Evolutionary conservation across 92 coral and sea anemone genomes (phyloP).

Genomic region (Plumapathes pennacea): DNA sequence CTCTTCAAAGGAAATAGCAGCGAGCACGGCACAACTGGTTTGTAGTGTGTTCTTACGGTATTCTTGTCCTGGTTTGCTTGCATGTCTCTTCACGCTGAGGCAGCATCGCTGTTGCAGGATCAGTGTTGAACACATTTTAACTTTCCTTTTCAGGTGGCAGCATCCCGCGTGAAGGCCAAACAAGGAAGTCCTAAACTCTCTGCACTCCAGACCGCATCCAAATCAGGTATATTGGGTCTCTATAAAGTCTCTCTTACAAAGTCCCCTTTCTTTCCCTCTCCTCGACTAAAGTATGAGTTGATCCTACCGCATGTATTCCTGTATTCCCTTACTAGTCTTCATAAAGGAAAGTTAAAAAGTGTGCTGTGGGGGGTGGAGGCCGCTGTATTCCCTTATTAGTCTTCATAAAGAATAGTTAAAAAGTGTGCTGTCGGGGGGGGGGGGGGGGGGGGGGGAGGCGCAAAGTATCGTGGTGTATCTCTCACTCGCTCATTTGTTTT

Average conservation of each 20-base stretch:
- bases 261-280: too few relatives aligned
- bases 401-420: too few relatives aligned
- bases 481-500: neutral
- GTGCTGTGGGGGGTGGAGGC: neutral
- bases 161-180: constrained; percentile 90
- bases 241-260: too few relatives aligned
- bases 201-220: constrained; percentile 77
- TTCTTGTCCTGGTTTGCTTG: neutral
- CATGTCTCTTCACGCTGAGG: neutral
- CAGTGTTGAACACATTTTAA: neutral
- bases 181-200: constrained; percentile 72
- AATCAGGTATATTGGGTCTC: constrained; percentile 52
- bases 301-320: too few relatives aligned
- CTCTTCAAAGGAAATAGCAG: constrained; percentile 94
- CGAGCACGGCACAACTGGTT: constrained; percentile 98
- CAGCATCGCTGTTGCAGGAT: neutral
- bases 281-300: too few relatives aligned
- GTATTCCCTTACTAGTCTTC: neutral
- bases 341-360: neutral
- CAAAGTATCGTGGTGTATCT: neutral
- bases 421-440: too few relatives aligned
- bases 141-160: constrained; percentile 76
- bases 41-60: constrained; percentile 1
- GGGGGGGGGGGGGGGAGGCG: neutral
- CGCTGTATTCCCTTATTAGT: neutral